Percentiles rank a stretch among this genome's conserved stretches.
These are phyloP conservation scores for Euplexia lucipara DNA, from an alignment of 2,888 invertebrate species.

Conservation along the genomic window DNA sequence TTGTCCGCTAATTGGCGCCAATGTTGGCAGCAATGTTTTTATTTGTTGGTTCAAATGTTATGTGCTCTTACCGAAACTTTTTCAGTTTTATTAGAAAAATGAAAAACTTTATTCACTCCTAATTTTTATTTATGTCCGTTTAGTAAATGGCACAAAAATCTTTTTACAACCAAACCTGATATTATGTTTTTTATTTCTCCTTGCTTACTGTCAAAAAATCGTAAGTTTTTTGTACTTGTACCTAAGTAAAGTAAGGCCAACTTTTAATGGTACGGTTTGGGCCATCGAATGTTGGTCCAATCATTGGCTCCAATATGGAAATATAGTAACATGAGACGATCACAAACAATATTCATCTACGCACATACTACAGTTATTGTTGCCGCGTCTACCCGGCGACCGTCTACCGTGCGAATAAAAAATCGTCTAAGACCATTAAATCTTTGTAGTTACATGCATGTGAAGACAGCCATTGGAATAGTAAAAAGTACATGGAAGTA, in stretches of 20 bases:
- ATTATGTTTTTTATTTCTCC: no score
- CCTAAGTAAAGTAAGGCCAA: no score
- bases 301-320: conserved; percentile 48
- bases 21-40: conserved; percentile 39
- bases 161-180: no score
- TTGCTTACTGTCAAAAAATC: no score
- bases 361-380: conserved; percentile 78
- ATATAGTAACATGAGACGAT: conserved; percentile 65
- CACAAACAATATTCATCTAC: conserved; percentile 79
- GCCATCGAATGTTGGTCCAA: conserved; percentile 16
- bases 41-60: conserved; percentile 11
- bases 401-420: conserved; percentile 77
- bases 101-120: no score
- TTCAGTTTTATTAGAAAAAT: background rate
- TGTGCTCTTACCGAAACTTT: conserved; percentile 3
- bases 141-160: no score
- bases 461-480: conserved; percentile 55
- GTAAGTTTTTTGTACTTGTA: no score
- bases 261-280: no score
- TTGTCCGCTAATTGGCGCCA: conserved; percentile 58
- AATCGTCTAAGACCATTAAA: conserved; percentile 66
- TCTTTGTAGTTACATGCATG: conserved; percentile 55
- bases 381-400: conserved; percentile 67
- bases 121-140: no score
- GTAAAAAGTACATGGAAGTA: conserved; percentile 51